Conservation (phyloP, 1,140 invertebrate species). For the Trachymyrmex cornetzi region DNA sequence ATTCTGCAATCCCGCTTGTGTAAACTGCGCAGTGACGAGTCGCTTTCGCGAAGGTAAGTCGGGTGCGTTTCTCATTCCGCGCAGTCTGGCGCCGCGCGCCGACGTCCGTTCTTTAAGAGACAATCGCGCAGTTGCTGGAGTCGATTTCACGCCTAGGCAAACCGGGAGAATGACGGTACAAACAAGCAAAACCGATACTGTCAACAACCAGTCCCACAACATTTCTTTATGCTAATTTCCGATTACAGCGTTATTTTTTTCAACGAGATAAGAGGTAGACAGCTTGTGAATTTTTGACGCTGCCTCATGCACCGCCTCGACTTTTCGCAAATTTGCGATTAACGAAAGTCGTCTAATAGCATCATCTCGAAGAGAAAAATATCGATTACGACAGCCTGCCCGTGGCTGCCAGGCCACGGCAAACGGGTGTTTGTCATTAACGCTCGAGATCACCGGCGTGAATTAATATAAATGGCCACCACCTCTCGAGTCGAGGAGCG, state of each 20-base stretch:
- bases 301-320: not conserved
- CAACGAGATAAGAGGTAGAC: too few relatives aligned
- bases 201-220: constrained; percentile 13
- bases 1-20: constrained; percentile 70
- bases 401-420: constrained; percentile 43
- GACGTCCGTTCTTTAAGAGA: constrained; percentile 42
- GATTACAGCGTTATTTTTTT: not conserved
- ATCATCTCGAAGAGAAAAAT: constrained; percentile 17
- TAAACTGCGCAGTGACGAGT: constrained; percentile 37
- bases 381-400: constrained; percentile 49
- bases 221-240: constrained; percentile 11
- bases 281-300: not conserved
- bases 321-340: not conserved
- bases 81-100: constrained; percentile 61
- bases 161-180: not conserved
- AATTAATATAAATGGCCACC: constrained; percentile 65
- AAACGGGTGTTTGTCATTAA: constrained; percentile 65
- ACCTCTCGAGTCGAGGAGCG: constrained; percentile 31
- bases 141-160: constrained; percentile 20
- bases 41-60: constrained; percentile 18
- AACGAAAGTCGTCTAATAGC: constrained; percentile 43
- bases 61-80: constrained; percentile 63
- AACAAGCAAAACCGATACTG: constrained; percentile 1
- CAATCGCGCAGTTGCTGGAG: not conserved
- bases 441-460: constrained; percentile 59